Base-by-base conservation (phyloP, 2,797 vertebrate genomes). In the Arctocebus calabarensis region DNA sequence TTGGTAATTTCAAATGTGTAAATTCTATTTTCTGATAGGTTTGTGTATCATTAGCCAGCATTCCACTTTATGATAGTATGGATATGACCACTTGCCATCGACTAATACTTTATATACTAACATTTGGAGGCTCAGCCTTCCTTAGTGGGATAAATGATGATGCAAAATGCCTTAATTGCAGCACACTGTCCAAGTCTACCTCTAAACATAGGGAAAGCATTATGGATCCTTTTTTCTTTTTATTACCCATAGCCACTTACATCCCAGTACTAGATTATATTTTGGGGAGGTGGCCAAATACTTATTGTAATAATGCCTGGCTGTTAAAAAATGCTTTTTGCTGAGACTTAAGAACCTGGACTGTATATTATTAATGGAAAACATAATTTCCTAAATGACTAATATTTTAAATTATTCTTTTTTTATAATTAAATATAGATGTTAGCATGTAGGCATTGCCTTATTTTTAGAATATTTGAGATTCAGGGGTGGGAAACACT, bases 371-470 rank as follows among this genome's bases (percentile, higher is more conserved):
- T 52, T 93, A 87, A 84, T 87, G 77, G 37, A 87, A 94, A 87
- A 94, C 52, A 86, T 62, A 45, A 45, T 91, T 52, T 87, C 43
- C 66, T 86, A 74, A 59, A 45, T 3, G 12, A 94, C 34, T 43
- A 55, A 71, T 83, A 91, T 78, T 96, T 96, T 85, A 62, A 90
- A 14, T 91, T 91, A 73, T 84, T 88, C 57, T 57, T 84, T 94
- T 94, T 92, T 59, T 52, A 59, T 89, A 74, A 75, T 85, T 92
- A 64, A 91, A 93, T 68, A 7, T 91, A 83, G 59, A 81, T 84
- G 88, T 95, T n/a, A 91, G 27, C 75, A 71, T 64, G n/a, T 55
- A 90, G 68, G 37, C 78, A 34, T 22, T 92, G 62, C 48, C 85
- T 88, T 93, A 55, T 52, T 96, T 88, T 95, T 85, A 84, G 62